These are phyloP conservation scores for Phanerotoma sp. DNA, from an alignment of 2,888 invertebrate species.

Conservation along the genomic window DNA sequence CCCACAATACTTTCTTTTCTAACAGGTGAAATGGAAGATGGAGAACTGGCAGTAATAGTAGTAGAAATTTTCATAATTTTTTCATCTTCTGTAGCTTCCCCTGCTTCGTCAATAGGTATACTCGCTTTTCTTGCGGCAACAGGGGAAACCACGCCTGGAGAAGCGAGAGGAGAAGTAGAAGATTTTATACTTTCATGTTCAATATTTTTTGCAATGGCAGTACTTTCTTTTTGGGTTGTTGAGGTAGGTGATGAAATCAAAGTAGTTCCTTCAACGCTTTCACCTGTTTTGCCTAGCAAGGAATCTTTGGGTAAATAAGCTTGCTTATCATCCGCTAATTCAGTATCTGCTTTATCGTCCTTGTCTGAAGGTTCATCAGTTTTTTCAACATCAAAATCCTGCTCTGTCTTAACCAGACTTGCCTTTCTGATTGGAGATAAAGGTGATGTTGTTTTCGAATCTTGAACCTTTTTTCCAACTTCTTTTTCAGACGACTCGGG, in stretches of 20 bases:
- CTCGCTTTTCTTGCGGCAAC: not conserved
- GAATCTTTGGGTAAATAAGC: conserved; percentile 10
- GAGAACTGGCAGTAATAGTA: conserved; percentile 5
- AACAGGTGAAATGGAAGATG: conserved; percentile 19
- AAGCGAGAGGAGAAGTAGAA: not conserved
- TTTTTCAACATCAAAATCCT: too few species aligned
- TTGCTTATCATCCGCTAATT: conserved; percentile 1
- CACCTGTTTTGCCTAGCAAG: conserved; percentile 4
- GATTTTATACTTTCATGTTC: conserved; percentile 5
- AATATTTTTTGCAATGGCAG: not conserved
- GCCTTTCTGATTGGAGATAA: not conserved
- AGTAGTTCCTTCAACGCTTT: not conserved
- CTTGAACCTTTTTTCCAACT: conserved; percentile 3
- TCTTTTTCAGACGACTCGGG: conserved; percentile 1
- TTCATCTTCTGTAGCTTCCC: too few species aligned
- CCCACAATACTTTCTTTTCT: conserved; percentile 1
- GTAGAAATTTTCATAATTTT: too few species aligned
- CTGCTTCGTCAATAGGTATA: conserved; percentile 1
- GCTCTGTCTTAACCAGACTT: not conserved
- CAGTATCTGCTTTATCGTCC: not conserved
- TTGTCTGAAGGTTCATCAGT: conserved; percentile 6
- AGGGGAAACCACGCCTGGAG: too few species aligned
- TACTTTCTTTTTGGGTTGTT: not conserved
- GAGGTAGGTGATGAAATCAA: conserved; percentile 5
- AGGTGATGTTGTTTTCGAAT: conserved; percentile 5